Evolutionary conservation across 2,797 vertebrate genomes (phyloP).

Genomic region (Steatocranus sp.): DNA sequence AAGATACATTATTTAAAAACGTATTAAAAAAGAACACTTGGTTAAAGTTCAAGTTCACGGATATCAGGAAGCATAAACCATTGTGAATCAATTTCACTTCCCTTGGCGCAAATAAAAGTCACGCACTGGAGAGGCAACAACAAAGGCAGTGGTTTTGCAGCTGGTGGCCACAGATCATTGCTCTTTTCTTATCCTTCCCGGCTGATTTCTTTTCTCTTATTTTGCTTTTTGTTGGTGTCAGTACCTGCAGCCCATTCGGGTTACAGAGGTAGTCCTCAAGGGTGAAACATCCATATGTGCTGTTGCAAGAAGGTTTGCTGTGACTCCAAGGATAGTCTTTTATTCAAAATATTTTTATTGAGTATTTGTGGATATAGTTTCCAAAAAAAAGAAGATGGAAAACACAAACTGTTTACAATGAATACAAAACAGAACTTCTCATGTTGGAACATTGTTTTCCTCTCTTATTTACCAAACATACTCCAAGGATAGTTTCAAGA

Average conservation of each 20-base stretch:
- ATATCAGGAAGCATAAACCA: not conserved
- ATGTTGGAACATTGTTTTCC: not conserved
- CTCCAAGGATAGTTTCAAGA: not conserved
- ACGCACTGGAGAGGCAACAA: not conserved
- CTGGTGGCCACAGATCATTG: not conserved
- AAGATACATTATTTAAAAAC: not conserved
- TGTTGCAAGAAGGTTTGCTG: not conserved
- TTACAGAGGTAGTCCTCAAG: not conserved
- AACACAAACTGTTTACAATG: not conserved
- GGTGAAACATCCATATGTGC: not conserved
- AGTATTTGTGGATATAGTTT: not conserved
- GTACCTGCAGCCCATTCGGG: not conserved
- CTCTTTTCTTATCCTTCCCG: not conserved
- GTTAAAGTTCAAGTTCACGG: not conserved
- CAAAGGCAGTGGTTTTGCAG: not conserved
- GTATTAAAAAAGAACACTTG: not conserved
- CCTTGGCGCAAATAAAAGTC: not conserved
- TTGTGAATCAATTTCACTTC: not conserved
- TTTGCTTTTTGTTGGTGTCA: not conserved
- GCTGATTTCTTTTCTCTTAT: not conserved
- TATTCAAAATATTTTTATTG: not conserved
- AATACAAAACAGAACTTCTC: not conserved
- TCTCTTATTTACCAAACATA: not conserved
- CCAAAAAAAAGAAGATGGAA: fast-evolving
- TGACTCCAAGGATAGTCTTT: not conserved